Conservation (phyloP, 2,888 invertebrate species). For the Scaptomyza tumidula region DNA sequence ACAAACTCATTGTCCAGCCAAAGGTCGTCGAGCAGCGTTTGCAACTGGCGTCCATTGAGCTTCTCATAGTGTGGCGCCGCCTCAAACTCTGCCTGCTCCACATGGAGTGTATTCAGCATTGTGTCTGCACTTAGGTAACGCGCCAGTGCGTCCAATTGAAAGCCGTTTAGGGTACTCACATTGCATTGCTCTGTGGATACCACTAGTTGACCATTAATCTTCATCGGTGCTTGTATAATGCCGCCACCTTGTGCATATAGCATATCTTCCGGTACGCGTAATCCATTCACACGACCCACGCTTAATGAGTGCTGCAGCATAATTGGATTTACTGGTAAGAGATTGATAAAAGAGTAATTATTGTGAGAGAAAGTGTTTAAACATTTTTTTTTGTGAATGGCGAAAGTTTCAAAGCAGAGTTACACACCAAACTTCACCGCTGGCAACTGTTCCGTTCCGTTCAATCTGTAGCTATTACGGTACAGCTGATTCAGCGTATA, state of each 20-base stretch:
- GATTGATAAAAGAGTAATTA: background rate
- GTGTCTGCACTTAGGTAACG: constrained; percentile 55
- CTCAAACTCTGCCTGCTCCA: constrained; percentile 84
- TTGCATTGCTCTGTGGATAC: constrained; percentile 48
- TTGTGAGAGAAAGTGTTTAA: background rate
- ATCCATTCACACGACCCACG: constrained; percentile 79
- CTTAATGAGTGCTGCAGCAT: constrained; percentile 66
- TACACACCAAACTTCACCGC: constrained; percentile 84
- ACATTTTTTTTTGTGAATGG: background rate
- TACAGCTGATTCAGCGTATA: constrained; percentile 84
- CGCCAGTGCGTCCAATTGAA: constrained; percentile 60
- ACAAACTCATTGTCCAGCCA: constrained; percentile 85
- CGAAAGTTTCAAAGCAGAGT: background rate
- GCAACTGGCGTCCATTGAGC: constrained; percentile 83
- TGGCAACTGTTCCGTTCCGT: constrained; percentile 84
- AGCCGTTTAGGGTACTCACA: constrained; percentile 68
- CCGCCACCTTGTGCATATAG: constrained; percentile 78
- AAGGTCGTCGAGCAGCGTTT: constrained; percentile 81
- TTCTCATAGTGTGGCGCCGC: constrained; percentile 83
- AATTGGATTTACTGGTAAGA: constrained; percentile 73
- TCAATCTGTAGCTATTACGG: constrained; percentile 85
- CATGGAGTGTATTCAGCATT: constrained; percentile 59
- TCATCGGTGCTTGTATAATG: constrained; percentile 59
- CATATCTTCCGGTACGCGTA: constrained; percentile 85
- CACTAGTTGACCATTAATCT: constrained; percentile 49